A percentile compares a stretch with the other conserved stretches of the same genome.
Evolutionary conservation across 2,888 invertebrate species (phyloP).

Genomic region (Labia minor): DNA sequence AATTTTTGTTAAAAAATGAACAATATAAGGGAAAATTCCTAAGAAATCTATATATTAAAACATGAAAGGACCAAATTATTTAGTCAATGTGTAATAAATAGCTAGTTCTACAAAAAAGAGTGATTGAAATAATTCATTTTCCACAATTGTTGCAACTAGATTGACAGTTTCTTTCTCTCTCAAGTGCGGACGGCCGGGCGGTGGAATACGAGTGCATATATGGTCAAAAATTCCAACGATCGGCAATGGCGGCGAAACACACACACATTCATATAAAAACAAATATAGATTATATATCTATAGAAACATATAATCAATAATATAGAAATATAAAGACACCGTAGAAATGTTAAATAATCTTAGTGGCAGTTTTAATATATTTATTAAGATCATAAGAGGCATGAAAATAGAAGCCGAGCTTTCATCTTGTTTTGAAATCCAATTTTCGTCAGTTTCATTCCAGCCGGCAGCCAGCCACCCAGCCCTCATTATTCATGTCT

Average conservation of each 20-base stretch:
- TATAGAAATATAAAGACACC: slow-evolving; percentile 1
- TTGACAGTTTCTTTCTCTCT: background rate
- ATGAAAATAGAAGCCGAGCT: background rate
- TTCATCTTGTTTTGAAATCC: background rate
- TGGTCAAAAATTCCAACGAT: slow-evolving; percentile 4
- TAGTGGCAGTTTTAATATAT: background rate
- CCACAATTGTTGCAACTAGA: background rate
- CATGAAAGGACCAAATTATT: too few species aligned
- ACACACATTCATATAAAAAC: background rate
- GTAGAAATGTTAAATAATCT: background rate
- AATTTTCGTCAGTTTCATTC: slow-evolving; percentile 19
- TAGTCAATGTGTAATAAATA: background rate
- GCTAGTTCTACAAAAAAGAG: background rate
- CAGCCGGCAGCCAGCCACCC: slow-evolving; percentile 26
- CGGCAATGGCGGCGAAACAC: slow-evolving; percentile 2
- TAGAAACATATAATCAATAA: background rate
- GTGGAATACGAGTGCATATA: background rate
- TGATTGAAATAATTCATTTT: background rate
- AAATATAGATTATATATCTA: background rate
- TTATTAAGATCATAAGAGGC: too few species aligned
- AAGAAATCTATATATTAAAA: too few species aligned
- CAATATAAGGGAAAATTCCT: too few species aligned
- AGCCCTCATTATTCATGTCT: slow-evolving; percentile 16
- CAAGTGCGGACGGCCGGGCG: slow-evolving; percentile 13
- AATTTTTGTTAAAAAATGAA: too few species aligned